Evolutionary conservation across 2,113 vertebrate species (phyloP), one percentile per base, ranked within the genome.

Genomic region (Ophthalmolycus amberensis): DNA sequence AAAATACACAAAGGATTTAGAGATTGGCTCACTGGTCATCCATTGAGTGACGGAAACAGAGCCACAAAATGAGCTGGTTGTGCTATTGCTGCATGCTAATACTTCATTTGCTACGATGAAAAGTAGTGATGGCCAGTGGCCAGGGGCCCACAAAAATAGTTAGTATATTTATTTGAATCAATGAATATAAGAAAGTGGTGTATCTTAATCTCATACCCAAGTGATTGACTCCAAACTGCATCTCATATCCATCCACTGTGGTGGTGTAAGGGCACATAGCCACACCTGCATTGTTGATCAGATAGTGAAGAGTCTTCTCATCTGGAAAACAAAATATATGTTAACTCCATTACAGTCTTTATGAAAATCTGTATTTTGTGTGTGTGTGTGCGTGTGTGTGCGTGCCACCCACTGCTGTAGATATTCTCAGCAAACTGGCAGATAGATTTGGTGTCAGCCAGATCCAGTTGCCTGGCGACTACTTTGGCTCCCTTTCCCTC

Each of bases 161-260:
- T 32, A 4, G 12, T 40, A 12, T 2, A 25, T 9, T 15, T 3
- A 60, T 34, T 58, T n/a, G 18, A 18, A 77, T 44, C 52, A 69
- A 48, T 59, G 11, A 37, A 6, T 56, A 40, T 16, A 60, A 60
- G 7, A 60, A 60, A 59, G 7, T 34, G 1, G 2, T 75, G 29
- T n/a, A 50, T 70, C 42, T 67, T 16, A 3, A 70, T 65, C 14
- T 80, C 86, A 5, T 90, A 96, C 94, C 95, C 66, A 95, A 86
- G 79, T 95, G 94, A 89, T 95, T 96, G 71, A 95, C 94, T 80
- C 95, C 94, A 84, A 96, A 94, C 76, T 95, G 94, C 68, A 90
- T 92, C 86, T 95, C 95, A 66, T 76, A 94, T 66, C 93, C 95
- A 37, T 95, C 94, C 58, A 37, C 84, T 8, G 95, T 95, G 11